Conservation (phyloP, 2,113 vertebrate species). For the Panthera leo region DNA sequence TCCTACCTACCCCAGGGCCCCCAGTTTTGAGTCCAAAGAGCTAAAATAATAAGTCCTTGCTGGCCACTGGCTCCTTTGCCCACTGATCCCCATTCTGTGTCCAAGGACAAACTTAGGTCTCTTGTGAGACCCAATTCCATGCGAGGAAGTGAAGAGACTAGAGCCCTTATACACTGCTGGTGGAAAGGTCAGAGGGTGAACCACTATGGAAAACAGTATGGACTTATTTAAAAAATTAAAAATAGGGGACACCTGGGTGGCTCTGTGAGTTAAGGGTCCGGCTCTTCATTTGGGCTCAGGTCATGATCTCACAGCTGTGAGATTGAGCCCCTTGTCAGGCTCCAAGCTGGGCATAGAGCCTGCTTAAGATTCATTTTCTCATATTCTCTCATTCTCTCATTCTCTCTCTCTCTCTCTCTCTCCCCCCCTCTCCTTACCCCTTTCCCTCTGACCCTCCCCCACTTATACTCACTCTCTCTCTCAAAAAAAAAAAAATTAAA, state of each 20-base stretch:
- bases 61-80: neutral
- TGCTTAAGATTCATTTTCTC: too few relatives aligned
- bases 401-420: too few relatives aligned
- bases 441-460: too few relatives aligned
- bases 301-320: too few relatives aligned
- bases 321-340: neutral
- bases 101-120: neutral
- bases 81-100: neutral
- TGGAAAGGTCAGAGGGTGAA: neutral
- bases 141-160: neutral
- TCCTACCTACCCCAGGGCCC: neutral
- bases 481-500: neutral
- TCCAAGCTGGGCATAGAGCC: too few relatives aligned
- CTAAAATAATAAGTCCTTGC: neutral
- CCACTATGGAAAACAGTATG: neutral
- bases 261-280: too few relatives aligned
- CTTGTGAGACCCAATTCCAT: neutral
- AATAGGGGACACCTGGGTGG: too few relatives aligned
- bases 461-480: too few relatives aligned
- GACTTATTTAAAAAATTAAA: neutral
- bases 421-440: too few relatives aligned
- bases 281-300: too few relatives aligned
- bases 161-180: neutral
- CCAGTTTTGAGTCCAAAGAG: neutral
- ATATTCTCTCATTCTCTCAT: too few relatives aligned